Base-by-base conservation (phyloP, 2,797 vertebrate genomes). In the Oryzias dopingdopingensis region DNA sequence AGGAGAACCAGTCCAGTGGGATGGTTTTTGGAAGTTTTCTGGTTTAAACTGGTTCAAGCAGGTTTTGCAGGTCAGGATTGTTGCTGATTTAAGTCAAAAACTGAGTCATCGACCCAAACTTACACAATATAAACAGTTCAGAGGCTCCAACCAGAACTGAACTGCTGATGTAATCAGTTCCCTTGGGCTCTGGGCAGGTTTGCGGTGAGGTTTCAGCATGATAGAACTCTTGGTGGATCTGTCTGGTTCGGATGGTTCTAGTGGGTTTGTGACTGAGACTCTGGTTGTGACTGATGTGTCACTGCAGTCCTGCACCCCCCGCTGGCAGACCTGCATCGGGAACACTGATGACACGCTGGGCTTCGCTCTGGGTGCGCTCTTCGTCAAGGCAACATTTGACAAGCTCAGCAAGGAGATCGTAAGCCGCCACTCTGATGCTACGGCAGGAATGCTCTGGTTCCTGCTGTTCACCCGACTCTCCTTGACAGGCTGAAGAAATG, bases 311-410 rank as follows among this genome's bases (percentile, higher is more conserved):
- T 99, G 97, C 67, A 94, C 92, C 0, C 96, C 97, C 0, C 94
- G 97, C 55, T 99, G 97, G 97, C 96, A 99, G 90, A 97, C 96
- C 12, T 99, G 97, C 56, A 96, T 99, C 50, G 96, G 93, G 56
- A 96, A 96, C 88, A 96, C 97, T 0, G 97, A 99, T 0, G 96
- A 98, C 65, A 98, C 96, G 0, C 86, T 98, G 72, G 96, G 97
- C 70, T 99, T 98, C 4, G 96, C 97, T 2, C 74, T 99, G 29
- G 97, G 96, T 1, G 94, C 97, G 1, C 93, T 98, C 49, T 99
- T 99, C 0, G 96, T 99, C 59, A 98, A 98, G 83, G 94, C 94
- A 20, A 95, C 95, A 0, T 99, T 99, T 1, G 95, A 99, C 88
- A 93, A 95, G 65, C 93, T 94, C 86, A 99, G 97, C 92, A 99